phyloP scores from a whole-genome alignment of 2,888 invertebrate species.

The Synanthedon formicaeformis region DNA sequence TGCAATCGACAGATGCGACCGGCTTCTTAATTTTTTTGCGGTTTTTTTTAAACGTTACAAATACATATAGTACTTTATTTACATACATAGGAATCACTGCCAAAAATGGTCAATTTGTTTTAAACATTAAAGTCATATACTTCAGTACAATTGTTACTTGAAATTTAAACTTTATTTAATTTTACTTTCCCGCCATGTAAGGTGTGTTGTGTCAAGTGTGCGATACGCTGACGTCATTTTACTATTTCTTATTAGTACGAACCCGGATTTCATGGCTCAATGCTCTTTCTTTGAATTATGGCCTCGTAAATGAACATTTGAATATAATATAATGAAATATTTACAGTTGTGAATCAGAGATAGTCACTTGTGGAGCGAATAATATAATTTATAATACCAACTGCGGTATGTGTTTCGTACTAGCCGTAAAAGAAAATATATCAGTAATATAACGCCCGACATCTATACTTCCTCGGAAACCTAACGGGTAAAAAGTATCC shows the following conservation, averaged over 20 bases:
- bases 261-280: conserved; percentile 4
- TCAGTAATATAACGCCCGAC: too few relatives aligned
- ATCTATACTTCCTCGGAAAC: too few relatives aligned
- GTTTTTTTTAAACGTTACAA: not conserved
- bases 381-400: too few relatives aligned
- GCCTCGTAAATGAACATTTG: conserved; percentile 1
- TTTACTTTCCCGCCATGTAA: conserved; percentile 20
- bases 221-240: conserved; percentile 5
- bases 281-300: not conserved
- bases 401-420: too few relatives aligned
- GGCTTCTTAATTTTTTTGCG: conserved; percentile 6
- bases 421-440: too few relatives aligned
- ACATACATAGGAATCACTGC: too few relatives aligned
- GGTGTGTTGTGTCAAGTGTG: not conserved
- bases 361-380: too few relatives aligned
- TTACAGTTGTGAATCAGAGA: too few relatives aligned
- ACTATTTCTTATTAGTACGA: conserved; percentile 1
- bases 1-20: conserved; percentile 5
- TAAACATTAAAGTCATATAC: too few relatives aligned
- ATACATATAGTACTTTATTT: not conserved
- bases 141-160: conserved; percentile 7
- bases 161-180: conserved; percentile 1
- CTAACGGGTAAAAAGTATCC: too few relatives aligned
- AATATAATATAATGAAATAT: conserved; percentile 10
- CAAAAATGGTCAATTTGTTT: too few relatives aligned